Evolutionary conservation across 1,140 invertebrate genomes (phyloP).

Genomic region (Solenopsis invicta): DNA sequence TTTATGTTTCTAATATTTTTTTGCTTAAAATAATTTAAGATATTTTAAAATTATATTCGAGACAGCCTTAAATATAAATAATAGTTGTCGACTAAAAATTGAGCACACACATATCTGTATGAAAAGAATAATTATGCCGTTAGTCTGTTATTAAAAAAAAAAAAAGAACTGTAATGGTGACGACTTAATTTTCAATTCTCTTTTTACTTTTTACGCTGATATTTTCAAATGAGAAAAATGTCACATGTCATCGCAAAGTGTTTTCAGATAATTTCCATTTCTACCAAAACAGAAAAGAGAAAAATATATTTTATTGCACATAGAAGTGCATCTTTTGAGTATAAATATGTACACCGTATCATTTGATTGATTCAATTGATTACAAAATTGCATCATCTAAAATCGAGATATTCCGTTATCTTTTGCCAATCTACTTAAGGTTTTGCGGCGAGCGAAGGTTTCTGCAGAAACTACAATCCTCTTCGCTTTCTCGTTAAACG

Average conservation of each 20-base stretch:
- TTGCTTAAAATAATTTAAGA: no score
- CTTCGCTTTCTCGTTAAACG: constrained; percentile 49
- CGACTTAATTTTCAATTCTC: no score
- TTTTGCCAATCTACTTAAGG: constrained; percentile 21
- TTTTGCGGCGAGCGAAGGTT: constrained; percentile 17
- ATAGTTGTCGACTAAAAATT: no score
- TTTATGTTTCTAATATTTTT: no score
- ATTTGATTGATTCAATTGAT: constrained; percentile 1
- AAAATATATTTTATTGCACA: constrained; percentile 4
- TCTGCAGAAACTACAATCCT: constrained; percentile 54
- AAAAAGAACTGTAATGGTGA: no score
- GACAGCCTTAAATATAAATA: not conserved
- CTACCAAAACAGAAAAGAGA: not conserved
- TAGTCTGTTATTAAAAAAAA: no score
- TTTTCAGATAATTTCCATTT: not conserved
- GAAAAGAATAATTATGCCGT: no score
- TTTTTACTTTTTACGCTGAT: not conserved
- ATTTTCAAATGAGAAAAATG: not conserved
- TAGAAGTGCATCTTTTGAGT: not conserved
- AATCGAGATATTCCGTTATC: constrained; percentile 9
- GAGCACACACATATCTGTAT: no score
- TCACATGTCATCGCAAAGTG: not conserved
- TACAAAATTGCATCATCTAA: constrained; percentile 16
- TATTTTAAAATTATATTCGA: no score
- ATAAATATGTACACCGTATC: not conserved